A percentile compares a stretch with the other conserved stretches of the same genome.
Evolutionary conservation across 2,888 invertebrate genomes (phyloP).

Genomic region (Uloborus plumipes): DNA sequence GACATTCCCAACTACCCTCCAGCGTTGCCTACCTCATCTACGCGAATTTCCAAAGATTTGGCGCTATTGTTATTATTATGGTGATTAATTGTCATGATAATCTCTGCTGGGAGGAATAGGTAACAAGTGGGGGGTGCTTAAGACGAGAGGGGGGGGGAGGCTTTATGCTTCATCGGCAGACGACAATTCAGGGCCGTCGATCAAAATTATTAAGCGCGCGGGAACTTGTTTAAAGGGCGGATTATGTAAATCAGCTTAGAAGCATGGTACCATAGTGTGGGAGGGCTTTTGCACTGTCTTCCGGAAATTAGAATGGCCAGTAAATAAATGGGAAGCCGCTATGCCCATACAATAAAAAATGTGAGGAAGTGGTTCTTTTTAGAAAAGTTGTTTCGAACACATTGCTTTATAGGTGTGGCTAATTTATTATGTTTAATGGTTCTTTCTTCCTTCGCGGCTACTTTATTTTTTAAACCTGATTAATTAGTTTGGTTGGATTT

Average conservation of each 20-base stretch:
- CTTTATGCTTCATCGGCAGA: slow-evolving; percentile 18
- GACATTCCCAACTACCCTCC: too few relatives aligned
- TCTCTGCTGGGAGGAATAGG: slow-evolving; percentile 41
- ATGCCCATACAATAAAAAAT: too few relatives aligned
- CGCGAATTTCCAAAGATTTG: slow-evolving; percentile 5
- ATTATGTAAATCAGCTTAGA: slow-evolving; percentile 48
- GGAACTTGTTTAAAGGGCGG: slow-evolving; percentile 42
- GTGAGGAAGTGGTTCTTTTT: too few relatives aligned
- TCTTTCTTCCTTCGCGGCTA: too few relatives aligned
- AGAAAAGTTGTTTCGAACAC: too few relatives aligned
- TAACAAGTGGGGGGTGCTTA: too few relatives aligned
- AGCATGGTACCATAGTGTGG: slow-evolving; percentile 15
- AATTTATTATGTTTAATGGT: too few relatives aligned
- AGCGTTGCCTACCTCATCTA: background rate
- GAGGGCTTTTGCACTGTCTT: slow-evolving; percentile 18
- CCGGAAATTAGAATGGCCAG: slow-evolving; percentile 29
- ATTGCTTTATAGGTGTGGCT: too few relatives aligned
- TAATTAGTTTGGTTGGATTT: too few relatives aligned
- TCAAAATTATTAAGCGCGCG: slow-evolving; percentile 56
- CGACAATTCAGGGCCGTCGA: slow-evolving; percentile 32
- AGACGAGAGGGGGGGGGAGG: background rate
- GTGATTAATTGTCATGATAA: slow-evolving; percentile 59
- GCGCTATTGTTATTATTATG: slow-evolving; percentile 47
- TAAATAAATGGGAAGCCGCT: slow-evolving; percentile 31
- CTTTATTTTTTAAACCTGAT: too few relatives aligned